Percentiles rank a stretch among this genome's conserved stretches.
phyloP scores from a whole-genome alignment of 2,797 vertebrate genomes.

The Chanos chanos region DNA sequence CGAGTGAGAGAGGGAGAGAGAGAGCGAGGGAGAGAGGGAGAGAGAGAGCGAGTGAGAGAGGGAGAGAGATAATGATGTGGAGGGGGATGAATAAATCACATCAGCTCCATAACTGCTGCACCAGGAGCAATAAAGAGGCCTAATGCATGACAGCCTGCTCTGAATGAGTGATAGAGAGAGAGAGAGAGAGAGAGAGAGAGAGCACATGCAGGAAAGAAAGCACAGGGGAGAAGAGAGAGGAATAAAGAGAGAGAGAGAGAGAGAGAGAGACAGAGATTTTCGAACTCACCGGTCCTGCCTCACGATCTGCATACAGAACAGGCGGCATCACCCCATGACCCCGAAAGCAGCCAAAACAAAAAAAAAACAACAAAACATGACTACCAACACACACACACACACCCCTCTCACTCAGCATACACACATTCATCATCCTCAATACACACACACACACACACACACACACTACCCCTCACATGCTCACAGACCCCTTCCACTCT shows the following conservation, averaged over 20 bases:
- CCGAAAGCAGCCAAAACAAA: constrained; percentile 53
- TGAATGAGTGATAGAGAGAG: constrained; percentile 9
- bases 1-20: no score
- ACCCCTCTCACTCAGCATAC: not conserved
- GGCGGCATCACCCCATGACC: constrained; percentile 44
- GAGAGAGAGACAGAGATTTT: not conserved
- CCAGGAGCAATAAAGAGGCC: constrained; percentile 62
- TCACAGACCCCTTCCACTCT: no score
- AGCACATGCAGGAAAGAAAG: not conserved
- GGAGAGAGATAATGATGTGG: constrained; percentile 19
- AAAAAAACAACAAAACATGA: constrained; percentile 52
- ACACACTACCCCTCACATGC: no score
- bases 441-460: no score
- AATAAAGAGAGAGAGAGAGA: not conserved
- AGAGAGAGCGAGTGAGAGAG: not conserved
- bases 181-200: constrained; percentile 3
- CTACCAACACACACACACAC: constrained; percentile 5
- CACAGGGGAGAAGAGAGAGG: constrained; percentile 9
- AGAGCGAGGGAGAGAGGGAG: not conserved
- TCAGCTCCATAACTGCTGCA: constrained; percentile 58
- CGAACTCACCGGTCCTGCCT: constrained; percentile 86
- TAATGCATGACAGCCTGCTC: constrained; percentile 54
- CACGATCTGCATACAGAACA: constrained; percentile 76
- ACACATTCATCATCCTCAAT: not conserved
- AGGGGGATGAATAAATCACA: constrained; percentile 65